Base-by-base conservation (phyloP, 2,113 vertebrate genomes). In the Syngnathus typhle region DNA sequence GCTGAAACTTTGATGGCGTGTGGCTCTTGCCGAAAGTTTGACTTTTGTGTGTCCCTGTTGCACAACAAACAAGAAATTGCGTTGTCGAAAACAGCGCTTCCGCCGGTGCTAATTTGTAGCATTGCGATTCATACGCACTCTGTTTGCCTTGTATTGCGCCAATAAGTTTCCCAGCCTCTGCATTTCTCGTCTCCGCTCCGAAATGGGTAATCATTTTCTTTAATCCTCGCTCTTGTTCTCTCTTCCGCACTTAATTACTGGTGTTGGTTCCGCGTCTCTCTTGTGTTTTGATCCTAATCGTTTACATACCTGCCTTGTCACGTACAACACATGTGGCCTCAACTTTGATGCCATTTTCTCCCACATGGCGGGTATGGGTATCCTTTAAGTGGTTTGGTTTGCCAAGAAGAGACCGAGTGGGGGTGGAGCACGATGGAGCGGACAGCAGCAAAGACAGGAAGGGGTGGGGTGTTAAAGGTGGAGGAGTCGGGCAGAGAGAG, bases 371-470 rank as follows among this genome's bases (percentile, higher is more conserved):
- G 36, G 32, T n/a, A 51, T n/a, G 36, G 16, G 32, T n/a, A 19
- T 51, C 47, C 47, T 38, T 38, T 38, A 60, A 60, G 18, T 60
- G 15, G 62, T 44, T 44, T 41, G 79, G 81, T 77, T 32, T 32
- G 27, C 27, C 27, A 75, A 87, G 82, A 74, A 66, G 75, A 76
- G 77, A 70, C 74, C 74, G 81, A 38, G 77, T 81, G 85, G 83
- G 88, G 88, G 87, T 85, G 79, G 84, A 83, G 88, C 64, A 80
- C 81, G 82, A 82, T 73, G 65, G 84, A 85, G 83, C 82, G 79
- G 86, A 87, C 64, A 3, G 70, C 83, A 80, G 75, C 78, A 83
- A 82, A 77, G 75, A 81, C 72, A 75, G 77, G 78, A 82, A 75
- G 80, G 85, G 79, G 82, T 80, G 73, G 76, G 81, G 79, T 80